Evolutionary conservation across 2,797 vertebrate species (phyloP), one percentile per base, ranked within the genome.

Genomic region (Coracias cyanogaster): DNA sequence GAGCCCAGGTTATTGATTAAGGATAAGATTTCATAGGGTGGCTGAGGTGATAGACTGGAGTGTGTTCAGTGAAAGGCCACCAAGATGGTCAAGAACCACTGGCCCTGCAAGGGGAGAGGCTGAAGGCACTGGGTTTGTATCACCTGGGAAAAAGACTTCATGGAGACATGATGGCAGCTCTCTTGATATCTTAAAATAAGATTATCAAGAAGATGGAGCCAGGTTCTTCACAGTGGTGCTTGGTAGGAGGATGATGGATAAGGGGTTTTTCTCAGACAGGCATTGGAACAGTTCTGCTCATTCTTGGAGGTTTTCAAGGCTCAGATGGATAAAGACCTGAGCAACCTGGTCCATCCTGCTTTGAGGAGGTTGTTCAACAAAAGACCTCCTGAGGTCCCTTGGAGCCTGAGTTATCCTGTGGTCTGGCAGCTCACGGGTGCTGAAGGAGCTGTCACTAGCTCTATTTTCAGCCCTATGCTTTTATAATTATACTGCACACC

Each of bases 1-100:
- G 29, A 78, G 35, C 35, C 19, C 25, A 26, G 17, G 13, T 49
- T 73, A 73, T 55, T 0, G 0, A 4, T 60, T 62, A 35, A 62
- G 39, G 25, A n/a, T 90, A 65, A 78, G 29, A 15, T 85, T 89
- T 88, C 61, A 49, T 19, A 37, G 19, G 35, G 15, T 51, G 26
- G 15, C 52, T 84, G 48, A 74, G 31, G 21, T 66, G 35, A 15
- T 78, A 20, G 74, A 51, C 24, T 62, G 43, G 26, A 80, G 15
- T 1, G 6, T 55, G 61, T 55, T 88, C 15, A 62, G 28, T 67
- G 15, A 45, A 78, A 82, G 31, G 20, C 43, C n/a, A 60, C 21
- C 17, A 64, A 10, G 39, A 25, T 78, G 46, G 11, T 64, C 33
- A 46, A 15, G 43, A 70, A 70, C n/a, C 26, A 49, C 10, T 72